phyloP scores from a whole-genome alignment of 2,888 invertebrate genomes.

The Camptogramma bilineatum region DNA sequence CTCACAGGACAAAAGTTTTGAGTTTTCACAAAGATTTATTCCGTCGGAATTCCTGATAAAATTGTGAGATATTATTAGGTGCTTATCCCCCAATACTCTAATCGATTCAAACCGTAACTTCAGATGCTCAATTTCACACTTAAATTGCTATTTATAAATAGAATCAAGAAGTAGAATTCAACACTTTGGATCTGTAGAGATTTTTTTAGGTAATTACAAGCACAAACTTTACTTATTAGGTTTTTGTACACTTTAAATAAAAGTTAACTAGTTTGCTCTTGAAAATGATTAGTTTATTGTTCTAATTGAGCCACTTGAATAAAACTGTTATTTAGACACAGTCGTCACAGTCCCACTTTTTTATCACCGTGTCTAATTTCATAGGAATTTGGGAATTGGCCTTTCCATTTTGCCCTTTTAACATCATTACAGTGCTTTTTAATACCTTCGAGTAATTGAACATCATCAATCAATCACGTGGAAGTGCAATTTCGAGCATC shows the following conservation, averaged over 20 bases:
- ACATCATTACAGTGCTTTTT: not conserved
- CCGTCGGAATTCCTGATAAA: too few relatives aligned
- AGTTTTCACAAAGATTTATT: too few relatives aligned
- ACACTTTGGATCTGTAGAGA: too few relatives aligned
- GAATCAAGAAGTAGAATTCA: too few relatives aligned
- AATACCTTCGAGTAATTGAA: not conserved
- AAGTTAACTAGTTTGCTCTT: not conserved
- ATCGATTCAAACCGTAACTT: too few relatives aligned
- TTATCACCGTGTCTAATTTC: not conserved
- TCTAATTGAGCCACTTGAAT: not conserved
- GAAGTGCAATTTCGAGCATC: conserved; percentile 20
- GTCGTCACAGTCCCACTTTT: not conserved
- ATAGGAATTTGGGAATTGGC: not conserved
- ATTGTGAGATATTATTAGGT: too few relatives aligned
- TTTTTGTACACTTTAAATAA: not conserved
- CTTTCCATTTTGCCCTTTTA: not conserved
- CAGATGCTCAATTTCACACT: too few relatives aligned
- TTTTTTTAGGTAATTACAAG: too few relatives aligned
- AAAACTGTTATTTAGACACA: not conserved
- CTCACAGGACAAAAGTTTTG: too few relatives aligned
- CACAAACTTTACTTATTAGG: not conserved
- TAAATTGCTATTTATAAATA: too few relatives aligned
- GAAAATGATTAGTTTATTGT: not conserved
- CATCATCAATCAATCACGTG: conserved; percentile 2
- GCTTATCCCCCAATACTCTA: too few relatives aligned